Evolutionary conservation across 1,140 invertebrate species (phyloP), one percentile per base, ranked within the genome.

Genomic region (Lordiphosa stackelbergi): DNA sequence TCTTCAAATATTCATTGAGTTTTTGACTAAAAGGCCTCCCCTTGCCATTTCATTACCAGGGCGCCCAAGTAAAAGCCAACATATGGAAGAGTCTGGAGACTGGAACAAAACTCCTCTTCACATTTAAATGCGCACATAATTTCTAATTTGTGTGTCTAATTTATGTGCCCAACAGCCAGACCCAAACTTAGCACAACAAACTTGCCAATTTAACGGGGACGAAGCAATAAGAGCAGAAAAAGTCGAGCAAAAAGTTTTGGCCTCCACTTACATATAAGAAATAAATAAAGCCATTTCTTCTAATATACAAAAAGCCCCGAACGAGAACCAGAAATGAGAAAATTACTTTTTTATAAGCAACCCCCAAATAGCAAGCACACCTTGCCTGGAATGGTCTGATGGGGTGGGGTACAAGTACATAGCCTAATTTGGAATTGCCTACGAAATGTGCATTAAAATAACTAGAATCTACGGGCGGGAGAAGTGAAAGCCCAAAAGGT

Each of bases 251-350:
- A 85, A 85, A 83, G 46, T 84, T 85, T 85, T 85, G 38, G 53
- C 48, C 68, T 56, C 73, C 75, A 81, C 79, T 83, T 83, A 74
- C 69, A 83, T 84, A 84, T 84, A 83, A 73, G 77, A 68, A 83
- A 85, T 83, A 85, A 85, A 85, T 85, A 85, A 85, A 85, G 83
- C 70, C 83, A 85, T 85, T 85, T 83, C 83, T 85, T 85, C 83
- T 85, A 85, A 85, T 85, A 85, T 85, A 85, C 77, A 85, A 85
- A 85, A 84, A 84, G 73, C 77, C 77, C 84, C 65, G 71, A 68
- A 69, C 66, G 65, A 59, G 54, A 36, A 46, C 68, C 61, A 66
- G 73, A 85, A 84, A 85, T 78, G 78, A 73, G 70, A 85, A 85
- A 85, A 85, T 85, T 85, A 85, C 83, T 85, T 85, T 85, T 85